phyloP scores from a whole-genome alignment of 1,140 invertebrate species.

The Sinonovacula constricta region DNA sequence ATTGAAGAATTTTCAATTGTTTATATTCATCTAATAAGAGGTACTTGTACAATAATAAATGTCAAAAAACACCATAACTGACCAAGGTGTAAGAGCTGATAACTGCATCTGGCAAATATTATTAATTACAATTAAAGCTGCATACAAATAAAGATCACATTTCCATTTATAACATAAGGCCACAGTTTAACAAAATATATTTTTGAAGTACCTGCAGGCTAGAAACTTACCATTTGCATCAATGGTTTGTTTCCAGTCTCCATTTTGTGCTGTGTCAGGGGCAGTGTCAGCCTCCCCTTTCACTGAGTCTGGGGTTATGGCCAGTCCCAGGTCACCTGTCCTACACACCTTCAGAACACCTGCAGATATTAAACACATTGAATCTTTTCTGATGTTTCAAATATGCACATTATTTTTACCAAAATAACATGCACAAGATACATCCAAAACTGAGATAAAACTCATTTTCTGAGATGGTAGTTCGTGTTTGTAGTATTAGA shows the following conservation, averaged over 20 bases:
- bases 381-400: no score
- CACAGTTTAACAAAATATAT: neutral
- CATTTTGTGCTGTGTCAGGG: neutral
- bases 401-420: no score
- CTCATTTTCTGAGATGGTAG: no score
- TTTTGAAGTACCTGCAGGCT: neutral
- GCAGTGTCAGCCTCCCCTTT: neutral
- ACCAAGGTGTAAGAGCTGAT: neutral
- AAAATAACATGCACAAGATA: no score
- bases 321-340: conserved; percentile 54
- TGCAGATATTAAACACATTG: no score
- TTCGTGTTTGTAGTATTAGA: no score
- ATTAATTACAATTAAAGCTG: no score
- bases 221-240: neutral
- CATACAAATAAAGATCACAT: no score
- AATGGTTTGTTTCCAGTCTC: neutral
- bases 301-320: conserved; percentile 26
- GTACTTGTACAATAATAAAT: no score
- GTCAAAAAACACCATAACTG: conserved; percentile 1
- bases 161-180: conserved; percentile 4
- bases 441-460: no score
- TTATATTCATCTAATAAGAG: no score
- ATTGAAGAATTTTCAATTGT: no score
- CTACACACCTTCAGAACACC: conserved; percentile 70
- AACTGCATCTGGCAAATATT: conserved; percentile 15